These are phyloP conservation scores for Dryadula phaetusa DNA, from an alignment of 2,888 invertebrate genomes.

Conservation along the genomic window DNA sequence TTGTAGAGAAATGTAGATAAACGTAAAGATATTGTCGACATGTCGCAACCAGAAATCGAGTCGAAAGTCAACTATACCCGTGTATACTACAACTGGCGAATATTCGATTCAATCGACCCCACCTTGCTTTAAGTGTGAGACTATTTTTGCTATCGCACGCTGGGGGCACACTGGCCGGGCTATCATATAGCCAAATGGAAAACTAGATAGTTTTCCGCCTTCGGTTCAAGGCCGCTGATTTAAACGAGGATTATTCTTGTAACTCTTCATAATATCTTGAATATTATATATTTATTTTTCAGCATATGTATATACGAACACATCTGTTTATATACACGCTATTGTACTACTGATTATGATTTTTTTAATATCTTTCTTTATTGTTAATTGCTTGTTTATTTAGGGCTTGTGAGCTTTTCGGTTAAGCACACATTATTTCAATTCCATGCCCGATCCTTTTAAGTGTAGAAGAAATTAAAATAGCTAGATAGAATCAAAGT, in stretches of 20 bases:
- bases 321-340: background rate
- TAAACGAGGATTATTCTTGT: background rate
- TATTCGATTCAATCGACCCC: conserved; percentile 68
- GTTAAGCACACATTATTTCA: background rate
- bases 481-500: too few relatives aligned
- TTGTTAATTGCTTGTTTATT: background rate
- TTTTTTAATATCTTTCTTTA: background rate
- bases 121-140: conserved; percentile 64
- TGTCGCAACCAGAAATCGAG: conserved; percentile 25
- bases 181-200: conserved; percentile 46
- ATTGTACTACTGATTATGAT: background rate
- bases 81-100: conserved; percentile 25
- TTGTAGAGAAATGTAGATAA: conserved; percentile 14
- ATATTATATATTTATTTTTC: background rate
- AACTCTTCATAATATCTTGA: background rate
- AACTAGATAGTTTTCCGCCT: conserved; percentile 36
- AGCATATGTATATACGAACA: background rate
- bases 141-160: conserved; percentile 68
- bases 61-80: conserved; percentile 17
- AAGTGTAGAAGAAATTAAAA: background rate
- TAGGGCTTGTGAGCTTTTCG: background rate
- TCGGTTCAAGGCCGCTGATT: conserved; percentile 25
- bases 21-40: conserved; percentile 21
- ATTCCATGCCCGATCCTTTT: background rate
- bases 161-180: conserved; percentile 56